Evolutionary conservation across 1,140 invertebrate species (phyloP), one percentile per base, ranked within the genome.

Genomic region (Lamellibrachia luymesi): DNA sequence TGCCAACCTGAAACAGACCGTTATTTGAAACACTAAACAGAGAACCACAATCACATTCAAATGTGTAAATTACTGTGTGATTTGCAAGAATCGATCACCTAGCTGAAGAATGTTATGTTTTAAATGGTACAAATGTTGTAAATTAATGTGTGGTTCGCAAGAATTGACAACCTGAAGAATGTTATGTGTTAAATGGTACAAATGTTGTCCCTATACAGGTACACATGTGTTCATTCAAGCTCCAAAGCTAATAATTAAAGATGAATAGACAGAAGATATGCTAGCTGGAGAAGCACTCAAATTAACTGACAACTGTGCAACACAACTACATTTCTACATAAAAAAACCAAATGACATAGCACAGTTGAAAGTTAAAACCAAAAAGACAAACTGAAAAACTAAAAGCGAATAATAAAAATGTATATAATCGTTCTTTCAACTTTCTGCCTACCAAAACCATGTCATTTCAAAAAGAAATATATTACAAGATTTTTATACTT

Each of bases 381-480:
- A 80, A 22, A 17, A 80, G 25, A 10, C 2, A 80, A 80, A 80
- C 38, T 38, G 7, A 10, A 80, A 10, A 80, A 80, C 64, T 80
- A 6, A 80, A 80, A 80, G 13, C 0, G 13, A 80, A 80, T 80
- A 22, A 8, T 80, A 80, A 80, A 80, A 80, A 8, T 80, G 64
- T 22, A 80, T 17, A 22, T 80, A 10, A 80, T 17, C 64, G 25
- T 80, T 10, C 64, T 22, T 80, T 80, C 64, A 10, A 17, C 13
- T 56, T 6, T 56, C 0, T 56, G 52, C 13, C 52, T 56, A 22
- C 2, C 17, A 10, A 80, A 22, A 22, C 13, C 13, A 80, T 80
- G 64, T 80, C 13, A 56, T 22, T 80, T 10, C 25, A 80, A 96
- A 94, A 94, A 95, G 90, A 49, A 92, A 93, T 49, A 49, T 92